Evolutionary conservation across 2,888 invertebrate species (phyloP), one percentile per base, ranked within the genome.

Genomic region (Athripsodes cinereus): DNA sequence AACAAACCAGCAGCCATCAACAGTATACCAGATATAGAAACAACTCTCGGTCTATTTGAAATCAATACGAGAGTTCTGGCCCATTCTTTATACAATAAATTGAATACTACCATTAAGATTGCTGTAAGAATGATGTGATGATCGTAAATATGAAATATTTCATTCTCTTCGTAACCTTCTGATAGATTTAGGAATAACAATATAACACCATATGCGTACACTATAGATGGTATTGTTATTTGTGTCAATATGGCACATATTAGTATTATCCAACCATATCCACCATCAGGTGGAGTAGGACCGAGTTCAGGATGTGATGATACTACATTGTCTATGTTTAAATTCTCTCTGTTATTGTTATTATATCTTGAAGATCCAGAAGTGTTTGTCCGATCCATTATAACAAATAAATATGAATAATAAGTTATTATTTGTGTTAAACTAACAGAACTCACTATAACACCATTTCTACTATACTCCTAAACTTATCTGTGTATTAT

Each of bases 221-320:
- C 66, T 56, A 83, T 64, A 55, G 80, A 76, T 16, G 83, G 82
- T 44, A 82, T 75, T n/a, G 81, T 72, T 67, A 83, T 78, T 71
- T 85, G 81, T 68, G 85, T 81, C 63, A 83, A 71, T 62, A 79
- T 72, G 31, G 83, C 79, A 13, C 81, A 80, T 40, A 78, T 66
- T 53, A 85, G 78, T 64, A 86, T 79, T 51, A 85, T 66, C 86
- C 86, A 86, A 1, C 85, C 85, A 66, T 83, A 85, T 1, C 85
- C 84, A 0, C 85, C 85, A 66, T 85, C 85, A 1, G 85, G 83
- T 51, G 84, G 78, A 13, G 79, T 80, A 1, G 86, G 85, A 0
- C 85, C 85, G 52, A 86, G 75, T 70, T 86, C 85, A 1, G 85
- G 83, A 63, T 83, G 81, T 20, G 85, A 83, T 49, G 83, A 77